Percentiles rank a stretch among this genome's conserved stretches.
Evolutionary conservation across 2,888 invertebrate genomes (phyloP).

Genomic region (Drosophila rellima): DNA sequence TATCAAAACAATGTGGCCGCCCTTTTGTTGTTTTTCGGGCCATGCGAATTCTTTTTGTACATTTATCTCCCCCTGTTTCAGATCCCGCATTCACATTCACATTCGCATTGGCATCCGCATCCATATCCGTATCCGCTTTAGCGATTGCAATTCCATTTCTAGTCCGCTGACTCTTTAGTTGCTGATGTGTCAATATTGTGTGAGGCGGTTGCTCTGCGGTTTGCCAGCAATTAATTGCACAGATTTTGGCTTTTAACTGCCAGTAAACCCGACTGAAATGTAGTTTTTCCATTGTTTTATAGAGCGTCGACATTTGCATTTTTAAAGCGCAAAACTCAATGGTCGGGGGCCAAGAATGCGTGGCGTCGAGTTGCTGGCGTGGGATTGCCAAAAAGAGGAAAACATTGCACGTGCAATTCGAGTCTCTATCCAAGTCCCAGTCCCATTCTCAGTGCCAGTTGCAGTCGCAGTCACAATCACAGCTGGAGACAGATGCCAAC

Average conservation of each 20-base stretch:
- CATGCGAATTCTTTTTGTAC: conserved; percentile 69
- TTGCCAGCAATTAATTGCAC: conserved; percentile 80
- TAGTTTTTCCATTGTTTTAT: conserved; percentile 54
- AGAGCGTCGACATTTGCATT: conserved; percentile 66
- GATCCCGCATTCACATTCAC: conserved; percentile 10
- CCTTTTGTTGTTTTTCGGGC: conserved; percentile 73
- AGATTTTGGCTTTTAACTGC: conserved; percentile 65
- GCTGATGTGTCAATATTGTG: conserved; percentile 83
- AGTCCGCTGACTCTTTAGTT: conserved; percentile 66
- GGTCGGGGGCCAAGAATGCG: conserved; percentile 41
- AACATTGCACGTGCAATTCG: conserved; percentile 65
- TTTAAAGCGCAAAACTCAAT: conserved; percentile 49
- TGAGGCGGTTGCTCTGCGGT: conserved; percentile 67
- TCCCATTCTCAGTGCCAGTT: conserved; percentile 17
- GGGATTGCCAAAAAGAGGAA: conserved; percentile 36
- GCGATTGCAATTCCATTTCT: conserved; percentile 73
- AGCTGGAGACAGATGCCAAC: conserved; percentile 68
- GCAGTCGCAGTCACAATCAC: conserved; percentile 33
- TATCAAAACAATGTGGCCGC: conserved; percentile 80
- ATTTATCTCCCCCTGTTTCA: not conserved
- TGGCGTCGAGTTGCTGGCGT: conserved; percentile 41
- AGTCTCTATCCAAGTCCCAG: not conserved
- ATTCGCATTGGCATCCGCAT: conserved; percentile 16
- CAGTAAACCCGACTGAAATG: conserved; percentile 36
- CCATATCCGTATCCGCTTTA: conserved; percentile 51